A percentile compares a stretch with the other conserved stretches of the same genome.
These are phyloP conservation scores for Petrosia ficiformis DNA, from an alignment of 37 sponge, comb jelly and placozoan species.

Conservation along the genomic window DNA sequence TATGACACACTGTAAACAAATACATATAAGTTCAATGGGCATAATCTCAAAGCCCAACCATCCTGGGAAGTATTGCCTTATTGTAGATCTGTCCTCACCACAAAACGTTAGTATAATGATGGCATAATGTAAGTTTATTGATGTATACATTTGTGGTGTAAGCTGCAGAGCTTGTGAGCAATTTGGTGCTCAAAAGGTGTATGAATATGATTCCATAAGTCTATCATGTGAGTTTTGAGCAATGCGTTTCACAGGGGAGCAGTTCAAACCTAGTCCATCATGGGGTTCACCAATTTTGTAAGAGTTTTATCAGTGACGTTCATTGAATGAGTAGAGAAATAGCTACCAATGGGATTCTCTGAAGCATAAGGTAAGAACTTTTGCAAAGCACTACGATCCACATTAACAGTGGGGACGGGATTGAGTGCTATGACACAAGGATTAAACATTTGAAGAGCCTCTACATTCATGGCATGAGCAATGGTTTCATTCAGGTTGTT, in stretches of 20 bases:
- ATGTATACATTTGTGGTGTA: no score
- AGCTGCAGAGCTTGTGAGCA: conserved; percentile 16
- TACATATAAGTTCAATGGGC: no score
- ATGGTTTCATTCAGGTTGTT: conserved; percentile 78
- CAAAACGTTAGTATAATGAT: no score
- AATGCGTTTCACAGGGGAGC: conserved; percentile 73
- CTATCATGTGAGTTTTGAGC: conserved; percentile 73
- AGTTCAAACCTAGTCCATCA: conserved; percentile 68
- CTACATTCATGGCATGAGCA: conserved; percentile 75
- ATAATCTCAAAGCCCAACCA: no score
- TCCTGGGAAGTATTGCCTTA: no score
- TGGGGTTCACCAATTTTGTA: conserved; percentile 52
- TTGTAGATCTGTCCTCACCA: no score
- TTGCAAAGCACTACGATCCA: conserved; percentile 39
- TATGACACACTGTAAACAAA: no score
- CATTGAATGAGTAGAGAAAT: conserved; percentile 58
- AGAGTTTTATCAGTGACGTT: conserved; percentile 70
- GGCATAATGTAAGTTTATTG: no score
- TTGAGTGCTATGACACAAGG: conserved; percentile 48
- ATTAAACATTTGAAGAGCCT: conserved; percentile 67
- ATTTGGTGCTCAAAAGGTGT: conserved; percentile 17
- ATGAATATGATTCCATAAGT: conserved; percentile 54
- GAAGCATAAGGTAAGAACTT: conserved; percentile 72
- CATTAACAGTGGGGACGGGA: conserved; percentile 68
- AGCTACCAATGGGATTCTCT: conserved; percentile 26